phyloP scores from a whole-genome alignment of 2,113 vertebrate species.

The Dryoscopus gambensis region DNA sequence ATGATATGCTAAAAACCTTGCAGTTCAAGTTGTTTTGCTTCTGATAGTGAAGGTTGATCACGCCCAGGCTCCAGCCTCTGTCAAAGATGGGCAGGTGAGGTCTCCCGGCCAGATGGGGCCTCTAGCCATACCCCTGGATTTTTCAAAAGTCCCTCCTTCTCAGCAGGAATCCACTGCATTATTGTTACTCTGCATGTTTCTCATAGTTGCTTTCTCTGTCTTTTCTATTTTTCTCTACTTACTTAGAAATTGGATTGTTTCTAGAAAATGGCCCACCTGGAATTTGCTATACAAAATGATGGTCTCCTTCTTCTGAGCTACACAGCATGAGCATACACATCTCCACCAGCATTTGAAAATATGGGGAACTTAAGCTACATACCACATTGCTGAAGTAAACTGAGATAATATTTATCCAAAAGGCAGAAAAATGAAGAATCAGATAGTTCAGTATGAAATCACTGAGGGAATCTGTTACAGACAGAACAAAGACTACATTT shows the following conservation, averaged over 20 bases:
- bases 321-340: neutral
- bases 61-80: neutral
- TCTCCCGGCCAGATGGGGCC: neutral
- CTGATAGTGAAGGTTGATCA: neutral
- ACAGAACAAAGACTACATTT: neutral
- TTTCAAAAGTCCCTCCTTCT: neutral
- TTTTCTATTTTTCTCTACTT: neutral
- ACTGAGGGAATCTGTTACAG: neutral
- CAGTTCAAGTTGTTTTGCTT: slow-evolving; percentile 10
- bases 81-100: neutral
- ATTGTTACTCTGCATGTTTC: neutral
- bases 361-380: neutral
- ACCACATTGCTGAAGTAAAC: neutral
- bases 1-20: slow-evolving; percentile 38
- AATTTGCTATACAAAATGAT: neutral
- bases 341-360: neutral
- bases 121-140: neutral
- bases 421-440: neutral
- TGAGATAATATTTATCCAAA: neutral
- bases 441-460: neutral
- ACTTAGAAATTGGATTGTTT: neutral
- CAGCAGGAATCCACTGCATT: neutral
- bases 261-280: neutral
- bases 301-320: neutral
- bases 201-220: neutral